Evolutionary conservation across 1,140 invertebrate species (phyloP).

Genomic region (Aphelenchoides fujianensis): DNA sequence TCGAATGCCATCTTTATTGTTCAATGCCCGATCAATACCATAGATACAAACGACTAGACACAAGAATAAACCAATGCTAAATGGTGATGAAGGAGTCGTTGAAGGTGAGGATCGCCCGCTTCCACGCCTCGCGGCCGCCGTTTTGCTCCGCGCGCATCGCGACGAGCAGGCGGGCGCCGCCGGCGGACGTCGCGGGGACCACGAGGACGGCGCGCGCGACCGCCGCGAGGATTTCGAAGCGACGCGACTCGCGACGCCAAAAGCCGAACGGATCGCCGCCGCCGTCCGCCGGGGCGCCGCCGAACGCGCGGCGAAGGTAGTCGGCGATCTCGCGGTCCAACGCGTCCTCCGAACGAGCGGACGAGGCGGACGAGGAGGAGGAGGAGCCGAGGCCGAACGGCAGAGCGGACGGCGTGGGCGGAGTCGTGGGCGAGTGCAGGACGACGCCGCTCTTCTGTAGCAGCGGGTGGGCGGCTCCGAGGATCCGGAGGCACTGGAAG

Average conservation of each 20-base stretch:
- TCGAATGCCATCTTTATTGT: too few relatives aligned
- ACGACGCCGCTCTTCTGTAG: too few relatives aligned
- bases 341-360: background rate
- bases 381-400: too few relatives aligned
- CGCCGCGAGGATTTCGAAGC: background rate
- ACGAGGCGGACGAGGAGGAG: too few relatives aligned
- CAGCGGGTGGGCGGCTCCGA: background rate
- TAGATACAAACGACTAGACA: too few relatives aligned
- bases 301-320: background rate
- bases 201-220: background rate
- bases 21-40: too few relatives aligned
- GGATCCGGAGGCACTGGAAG: background rate
- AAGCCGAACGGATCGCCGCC: background rate
- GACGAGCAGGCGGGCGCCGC: background rate
- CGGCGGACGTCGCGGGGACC: background rate
- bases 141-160: background rate
- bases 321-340: constrained; percentile 6
- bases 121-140: background rate
- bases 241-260: background rate
- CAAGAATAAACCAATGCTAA: too few relatives aligned
- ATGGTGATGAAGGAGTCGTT: constrained; percentile 9
- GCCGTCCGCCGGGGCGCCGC: background rate
- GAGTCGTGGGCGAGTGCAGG: background rate
- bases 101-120: background rate
- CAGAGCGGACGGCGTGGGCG: too few relatives aligned